These are phyloP conservation scores for Goniozus legneri DNA, from an alignment of 1,140 invertebrate species.

Conservation along the genomic window DNA sequence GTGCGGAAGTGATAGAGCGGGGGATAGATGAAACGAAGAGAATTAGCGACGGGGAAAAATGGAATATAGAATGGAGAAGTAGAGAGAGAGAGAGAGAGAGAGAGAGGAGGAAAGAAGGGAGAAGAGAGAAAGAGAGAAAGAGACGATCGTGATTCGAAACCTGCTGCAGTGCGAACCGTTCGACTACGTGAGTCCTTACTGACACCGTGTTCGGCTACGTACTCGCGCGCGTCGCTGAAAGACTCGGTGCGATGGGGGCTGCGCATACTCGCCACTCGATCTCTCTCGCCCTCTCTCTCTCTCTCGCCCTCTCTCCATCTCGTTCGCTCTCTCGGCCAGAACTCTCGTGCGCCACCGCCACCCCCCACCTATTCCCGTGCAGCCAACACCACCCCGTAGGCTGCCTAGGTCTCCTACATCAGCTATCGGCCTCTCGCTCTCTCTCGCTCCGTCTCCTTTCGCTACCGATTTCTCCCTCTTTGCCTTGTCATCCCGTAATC, in stretches of 20 bases:
- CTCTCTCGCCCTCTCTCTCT: no score
- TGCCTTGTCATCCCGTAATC: no score
- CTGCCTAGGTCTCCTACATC: no score
- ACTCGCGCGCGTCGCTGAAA: conserved; percentile 39
- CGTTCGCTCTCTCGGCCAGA: not conserved
- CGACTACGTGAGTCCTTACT: conserved; percentile 45
- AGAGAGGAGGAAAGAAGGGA: conserved; percentile 13
- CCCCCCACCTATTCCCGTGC: no score
- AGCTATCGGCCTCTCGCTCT: no score
- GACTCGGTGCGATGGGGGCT: conserved; percentile 41
- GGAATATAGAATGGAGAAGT: conserved; percentile 8
- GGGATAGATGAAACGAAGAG: not conserved
- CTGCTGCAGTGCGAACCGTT: no score
- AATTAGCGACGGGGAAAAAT: not conserved
- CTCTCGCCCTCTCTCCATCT: conserved; percentile 2
- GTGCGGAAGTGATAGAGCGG: not conserved
- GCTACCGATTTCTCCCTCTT: no score
- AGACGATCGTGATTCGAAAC: no score
- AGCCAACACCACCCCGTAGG: no score
- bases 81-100: conserved; percentile 11
- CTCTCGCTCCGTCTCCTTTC: no score
- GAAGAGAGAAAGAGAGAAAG: conserved; percentile 15
- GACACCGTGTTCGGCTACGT: conserved; percentile 39
- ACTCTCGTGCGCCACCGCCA: not conserved
- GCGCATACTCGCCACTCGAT: conserved; percentile 42